A percentile compares a stretch with the other conserved stretches of the same genome.
phyloP scores from a whole-genome alignment of 2,888 invertebrate genomes.

The Eupithecia dodoneata region DNA sequence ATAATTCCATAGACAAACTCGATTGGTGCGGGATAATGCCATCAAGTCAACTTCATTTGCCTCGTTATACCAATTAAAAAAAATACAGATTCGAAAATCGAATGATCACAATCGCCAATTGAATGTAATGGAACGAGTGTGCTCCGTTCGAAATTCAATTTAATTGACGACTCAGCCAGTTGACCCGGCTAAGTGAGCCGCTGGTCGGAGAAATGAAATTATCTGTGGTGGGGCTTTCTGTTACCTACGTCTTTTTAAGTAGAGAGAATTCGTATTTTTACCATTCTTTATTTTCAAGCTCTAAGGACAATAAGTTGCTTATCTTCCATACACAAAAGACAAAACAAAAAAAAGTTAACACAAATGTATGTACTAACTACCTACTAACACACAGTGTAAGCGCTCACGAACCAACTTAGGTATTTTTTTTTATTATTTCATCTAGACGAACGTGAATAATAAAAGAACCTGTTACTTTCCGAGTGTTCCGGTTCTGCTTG shows the following conservation, averaged over 20 bases:
- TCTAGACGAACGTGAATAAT: neutral
- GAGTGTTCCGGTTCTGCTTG: constrained; percentile 19
- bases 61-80: constrained; percentile 43
- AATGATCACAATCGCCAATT: constrained; percentile 49
- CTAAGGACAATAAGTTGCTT: no score
- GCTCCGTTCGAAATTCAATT: constrained; percentile 51
- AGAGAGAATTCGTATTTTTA: neutral
- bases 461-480: neutral
- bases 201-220: constrained; percentile 46
- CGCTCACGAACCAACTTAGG: neutral
- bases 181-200: constrained; percentile 45
- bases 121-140: constrained; percentile 51
- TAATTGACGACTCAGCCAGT: constrained; percentile 44
- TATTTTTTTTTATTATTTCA: neutral
- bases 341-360: no score
- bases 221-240: constrained; percentile 24
- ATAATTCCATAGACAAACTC: constrained; percentile 29
- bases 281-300: neutral
- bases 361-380: no score
- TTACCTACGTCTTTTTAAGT: constrained; percentile 5
- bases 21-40: constrained; percentile 23
- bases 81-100: constrained; percentile 45
- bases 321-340: no score
- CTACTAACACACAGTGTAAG: neutral
- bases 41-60: constrained; percentile 37